Evolutionary conservation across 1,140 invertebrate genomes (phyloP).

Genomic region (Lasioglossum albipes): DNA sequence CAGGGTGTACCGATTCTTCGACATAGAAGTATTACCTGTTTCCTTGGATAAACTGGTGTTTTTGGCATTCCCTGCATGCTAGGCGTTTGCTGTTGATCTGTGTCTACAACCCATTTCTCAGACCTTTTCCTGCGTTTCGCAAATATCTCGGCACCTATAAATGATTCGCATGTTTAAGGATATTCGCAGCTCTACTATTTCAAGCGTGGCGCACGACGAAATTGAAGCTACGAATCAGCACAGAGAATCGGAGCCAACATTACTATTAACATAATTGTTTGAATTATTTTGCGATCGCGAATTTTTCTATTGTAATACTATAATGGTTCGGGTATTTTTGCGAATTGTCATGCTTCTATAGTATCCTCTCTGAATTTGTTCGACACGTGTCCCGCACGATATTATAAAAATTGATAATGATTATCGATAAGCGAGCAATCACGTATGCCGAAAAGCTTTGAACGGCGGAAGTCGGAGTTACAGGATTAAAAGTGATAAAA

Average conservation of each 20-base stretch:
- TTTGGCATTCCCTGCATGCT: conserved; percentile 61
- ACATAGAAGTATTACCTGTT: conserved; percentile 58
- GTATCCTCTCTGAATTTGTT: too few species aligned
- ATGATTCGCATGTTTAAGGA: background rate
- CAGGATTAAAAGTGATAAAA: background rate
- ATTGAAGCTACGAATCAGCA: too few species aligned
- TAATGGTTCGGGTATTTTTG: too few species aligned
- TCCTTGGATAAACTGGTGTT: conserved; percentile 61
- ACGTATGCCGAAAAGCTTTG: background rate
- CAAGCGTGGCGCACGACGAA: background rate
- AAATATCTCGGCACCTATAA: conserved; percentile 90
- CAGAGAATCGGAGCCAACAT: too few species aligned
- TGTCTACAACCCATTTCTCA: conserved; percentile 93
- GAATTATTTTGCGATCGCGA: too few species aligned
- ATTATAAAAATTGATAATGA: too few species aligned
- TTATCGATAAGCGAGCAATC: too few species aligned
- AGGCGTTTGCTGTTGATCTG: conserved; percentile 79
- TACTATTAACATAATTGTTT: too few species aligned
- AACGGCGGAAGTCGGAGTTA: background rate
- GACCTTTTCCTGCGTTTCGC: conserved; percentile 91
- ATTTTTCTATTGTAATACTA: too few species aligned
- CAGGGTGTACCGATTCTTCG: too few species aligned
- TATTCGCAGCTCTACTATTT: background rate
- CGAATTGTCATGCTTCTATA: too few species aligned
- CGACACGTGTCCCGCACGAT: too few species aligned